Conservation (phyloP, 2,888 invertebrate genomes). For the Caradrina kadenii region DNA sequence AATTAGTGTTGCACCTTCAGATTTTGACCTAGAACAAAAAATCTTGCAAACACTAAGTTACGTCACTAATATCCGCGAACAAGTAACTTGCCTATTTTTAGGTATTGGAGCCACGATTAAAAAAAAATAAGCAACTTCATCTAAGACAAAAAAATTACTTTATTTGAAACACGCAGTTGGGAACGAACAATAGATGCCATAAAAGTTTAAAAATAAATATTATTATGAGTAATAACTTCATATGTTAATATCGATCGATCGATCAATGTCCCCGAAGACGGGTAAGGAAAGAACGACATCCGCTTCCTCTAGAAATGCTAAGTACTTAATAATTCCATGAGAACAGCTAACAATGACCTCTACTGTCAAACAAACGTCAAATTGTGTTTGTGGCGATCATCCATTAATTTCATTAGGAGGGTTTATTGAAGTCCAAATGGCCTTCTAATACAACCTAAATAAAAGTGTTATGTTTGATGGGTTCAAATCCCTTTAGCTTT, state of each 20-base stretch:
- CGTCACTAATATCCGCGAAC: conserved; percentile 33
- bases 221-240: conserved; percentile 43
- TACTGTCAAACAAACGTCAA: conserved; percentile 65
- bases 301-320: conserved; percentile 71
- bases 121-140: conserved; percentile 1
- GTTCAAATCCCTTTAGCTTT: conserved; percentile 45
- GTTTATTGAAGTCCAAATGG: conserved; percentile 43
- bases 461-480: conserved; percentile 39
- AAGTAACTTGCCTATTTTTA: conserved; percentile 14
- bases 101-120: conserved; percentile 18
- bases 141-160: neutral
- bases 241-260: conserved; percentile 72
- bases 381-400: conserved; percentile 53
- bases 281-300: conserved; percentile 73
- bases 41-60: conserved; percentile 20
- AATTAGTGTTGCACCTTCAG: conserved; percentile 11
- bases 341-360: conserved; percentile 64
- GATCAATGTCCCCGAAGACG: conserved; percentile 72
- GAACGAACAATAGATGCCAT: conserved; percentile 14
- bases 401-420: conserved; percentile 49
- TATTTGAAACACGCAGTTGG: conserved; percentile 5
- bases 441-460: conserved; percentile 37
- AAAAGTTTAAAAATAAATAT: conserved; percentile 40
- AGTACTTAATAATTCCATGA: neutral
- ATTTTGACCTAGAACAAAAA: conserved; percentile 48